Evolutionary conservation across 1,140 invertebrate species (phyloP).

Genomic region (Trinorchestia longiramus): DNA sequence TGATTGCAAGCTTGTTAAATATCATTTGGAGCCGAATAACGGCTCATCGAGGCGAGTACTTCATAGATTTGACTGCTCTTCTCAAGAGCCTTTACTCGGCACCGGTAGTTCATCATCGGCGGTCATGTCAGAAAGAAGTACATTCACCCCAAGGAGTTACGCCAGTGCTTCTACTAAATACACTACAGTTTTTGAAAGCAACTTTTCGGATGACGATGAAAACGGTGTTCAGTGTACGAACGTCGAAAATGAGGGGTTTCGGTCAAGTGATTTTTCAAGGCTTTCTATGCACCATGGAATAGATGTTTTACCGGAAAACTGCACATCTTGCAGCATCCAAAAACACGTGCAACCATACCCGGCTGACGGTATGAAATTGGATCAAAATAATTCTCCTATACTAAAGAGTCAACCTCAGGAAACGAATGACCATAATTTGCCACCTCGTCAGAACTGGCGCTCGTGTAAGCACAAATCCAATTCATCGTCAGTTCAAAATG

Average conservation of each 20-base stretch:
- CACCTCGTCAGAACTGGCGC: background rate
- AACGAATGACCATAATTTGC: background rate
- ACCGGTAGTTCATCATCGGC: background rate
- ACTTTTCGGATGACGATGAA: background rate
- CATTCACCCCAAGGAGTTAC: background rate
- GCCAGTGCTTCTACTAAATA: background rate
- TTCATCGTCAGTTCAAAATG: background rate
- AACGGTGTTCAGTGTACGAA: background rate
- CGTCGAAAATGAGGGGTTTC: background rate
- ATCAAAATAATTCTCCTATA: background rate
- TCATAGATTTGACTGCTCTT: background rate
- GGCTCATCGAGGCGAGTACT: background rate
- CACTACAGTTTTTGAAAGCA: background rate
- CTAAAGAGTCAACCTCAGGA: background rate
- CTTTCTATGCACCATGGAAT: background rate
- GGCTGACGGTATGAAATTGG: background rate
- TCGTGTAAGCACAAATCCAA: background rate
- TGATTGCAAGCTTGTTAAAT: background rate
- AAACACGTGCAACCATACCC: background rate
- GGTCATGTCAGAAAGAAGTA: constrained; percentile 3
- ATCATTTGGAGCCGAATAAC: background rate
- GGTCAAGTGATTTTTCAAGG: background rate
- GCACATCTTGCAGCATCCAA: background rate
- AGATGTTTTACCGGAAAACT: background rate
- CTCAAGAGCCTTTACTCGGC: background rate